Evolutionary conservation across 2,113 vertebrate genomes (phyloP), one percentile per base, ranked within the genome.

Genomic region (Chascanopsetta lugubris): DNA sequence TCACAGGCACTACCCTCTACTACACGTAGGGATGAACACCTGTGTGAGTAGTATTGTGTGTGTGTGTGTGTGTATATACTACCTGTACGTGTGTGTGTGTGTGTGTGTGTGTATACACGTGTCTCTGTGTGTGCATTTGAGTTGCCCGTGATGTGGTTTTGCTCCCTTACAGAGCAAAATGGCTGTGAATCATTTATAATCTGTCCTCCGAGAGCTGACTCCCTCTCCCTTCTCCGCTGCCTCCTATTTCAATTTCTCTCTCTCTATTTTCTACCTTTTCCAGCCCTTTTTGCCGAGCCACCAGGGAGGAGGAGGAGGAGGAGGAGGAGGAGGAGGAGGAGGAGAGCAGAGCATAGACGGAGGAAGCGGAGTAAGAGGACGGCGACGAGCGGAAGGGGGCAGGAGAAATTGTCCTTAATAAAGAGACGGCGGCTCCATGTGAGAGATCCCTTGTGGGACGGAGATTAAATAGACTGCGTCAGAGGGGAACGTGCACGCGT

Each of bases 401-500:
- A 64, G 77, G 77, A 85, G 48, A 81, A 87, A 84, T 60, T 88
- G 87, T 86, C 87, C 89, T 89, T 89, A 85, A 85, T 90, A 85
- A 83, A 78, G 80, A 84, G 72, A 84, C 17, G 54, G 62, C 58
- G 69, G 78, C 73, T 72, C 72, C 70, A 60, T 85, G 77, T 80
- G 82, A 83, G 85, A 82, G 82, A 87, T 85, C 81, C 86, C 86
- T 85, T 79, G 83, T 86, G 89, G 72, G 85, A 85, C 55, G 62
- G 77, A 87, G 85, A 90, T 87, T 89, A 90, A 86, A 89, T 87
- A 86, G 87, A 87, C 74, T 88, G 83, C 68, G 66, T 88, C 83
- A 88, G 67, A 82, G 60, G 82, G 83, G 89, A 81, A 77, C 40
- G 53, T 24, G 75, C 72, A 76, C 3, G 38, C 25, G 69, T 78